Base-by-base conservation (phyloP, 2,797 vertebrate genomes). In the Sebastes alutus region DNA sequence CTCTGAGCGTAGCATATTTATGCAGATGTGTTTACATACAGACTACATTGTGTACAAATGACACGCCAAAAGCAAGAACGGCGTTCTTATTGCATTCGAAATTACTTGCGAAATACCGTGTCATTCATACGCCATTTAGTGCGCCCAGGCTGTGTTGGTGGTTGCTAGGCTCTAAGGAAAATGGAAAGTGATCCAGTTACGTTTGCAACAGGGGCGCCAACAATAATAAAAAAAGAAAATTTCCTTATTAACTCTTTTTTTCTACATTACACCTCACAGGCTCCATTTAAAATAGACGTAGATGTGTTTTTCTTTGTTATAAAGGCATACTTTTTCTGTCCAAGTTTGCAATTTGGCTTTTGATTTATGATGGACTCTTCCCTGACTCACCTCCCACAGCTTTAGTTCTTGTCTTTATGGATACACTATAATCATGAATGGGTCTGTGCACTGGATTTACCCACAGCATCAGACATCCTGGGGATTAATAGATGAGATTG, bases 391-490 rank as follows among this genome's bases (percentile, higher is more conserved):
- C 49, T 62, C 35, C 64, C 54, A 59, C 54, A 65, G 35, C 30
- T 66, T 55, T 46, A 58, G 52, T 14, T 54, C 23, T 54, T 25
- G 4, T 62, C 7, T 63, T 75, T 8, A 38, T 32, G 60, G 71
- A 75, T 38, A 72, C 16, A 16, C n/a, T 56, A 4, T 76, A 58
- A 49, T 49, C 58, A 54, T 33, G 13, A 66, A 61, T 29, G 38
- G 38, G 59, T 30, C 33, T 46, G 10, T 29, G 62, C 14, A 55
- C 33, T 60, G 27, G 18, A 56, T 35, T 0, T 30, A 35, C 22
- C 29, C 5, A 20, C 32, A 72, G 63, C 18, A 32, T 29, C 59
- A 61, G 22, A 55, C 46, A 75, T 42, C 27, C 18, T 9, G n/a
- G 3, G 35, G 25, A 64, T 60, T 27, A n/a, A 33, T 46, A 23